Evolutionary conservation across 2,113 vertebrate species (phyloP), one percentile per base, ranked within the genome.

Genomic region (Rhinoptilus africanus): DNA sequence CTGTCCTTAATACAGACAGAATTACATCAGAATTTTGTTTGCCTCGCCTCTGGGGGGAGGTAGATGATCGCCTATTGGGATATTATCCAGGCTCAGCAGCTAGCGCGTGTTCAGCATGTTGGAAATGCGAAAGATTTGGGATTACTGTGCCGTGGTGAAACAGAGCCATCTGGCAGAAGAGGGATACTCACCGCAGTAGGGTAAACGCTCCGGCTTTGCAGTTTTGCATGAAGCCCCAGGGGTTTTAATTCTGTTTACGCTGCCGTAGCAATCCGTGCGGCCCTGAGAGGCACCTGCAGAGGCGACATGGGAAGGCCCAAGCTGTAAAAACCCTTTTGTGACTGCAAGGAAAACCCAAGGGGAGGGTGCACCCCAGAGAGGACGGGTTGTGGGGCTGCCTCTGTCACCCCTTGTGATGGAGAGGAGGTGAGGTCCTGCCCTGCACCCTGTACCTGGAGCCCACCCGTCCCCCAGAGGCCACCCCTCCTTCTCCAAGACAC

Each of bases 171-270:
- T 37, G 62, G 12, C 37, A n/a, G 62, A 63, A 71, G 50, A 43
- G 17, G 14, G 43, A 43, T 54, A 89, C 97, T 96, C 79, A 98
- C 98, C 98, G 1, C 91, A 97, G 26, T 88, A 84, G 17, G 30
- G 16, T 48, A 98, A 82, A 9, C 89, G 56, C 72, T 97, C 96
- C 39, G 96, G 76, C 27, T 23, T 92, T 43, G 98, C 97, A 45
- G 97, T 98, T 90, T 26, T 17, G 20, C 96, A 97, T 1, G 97
- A 95, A 16, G 98, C 97, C 9, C 98, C 98, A 1, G 96, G 51
- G 15, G 98, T 98, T 12, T 92, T 78, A 63, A 98, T 96, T 23
- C 96, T 94, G 37, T 23, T 96, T n/a, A 98, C 84, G 39, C 97
- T 95, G 9, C 97, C 97, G 1, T 97, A 98, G 92, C 94, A 97